Conservation (phyloP, 2,113 vertebrate species). For the Zosterops japonicus region DNA sequence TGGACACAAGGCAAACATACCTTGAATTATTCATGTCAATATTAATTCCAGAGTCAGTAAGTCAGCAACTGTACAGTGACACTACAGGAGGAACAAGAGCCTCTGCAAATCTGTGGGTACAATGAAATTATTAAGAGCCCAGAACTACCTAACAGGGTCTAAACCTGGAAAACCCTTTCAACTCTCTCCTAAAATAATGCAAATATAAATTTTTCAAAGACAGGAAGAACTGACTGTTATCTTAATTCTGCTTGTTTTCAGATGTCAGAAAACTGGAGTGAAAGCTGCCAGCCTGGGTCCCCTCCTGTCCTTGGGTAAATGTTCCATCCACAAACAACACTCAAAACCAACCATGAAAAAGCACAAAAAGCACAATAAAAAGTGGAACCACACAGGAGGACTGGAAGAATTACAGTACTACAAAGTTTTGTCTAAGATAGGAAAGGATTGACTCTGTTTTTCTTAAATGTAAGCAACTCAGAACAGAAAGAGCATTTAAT, state of each 20-base stretch:
- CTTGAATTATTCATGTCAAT: neutral
- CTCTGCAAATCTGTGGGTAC: neutral
- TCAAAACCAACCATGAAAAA: no score
- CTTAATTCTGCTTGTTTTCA: neutral
- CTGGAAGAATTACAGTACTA: neutral
- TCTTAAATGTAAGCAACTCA: neutral
- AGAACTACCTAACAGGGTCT: neutral
- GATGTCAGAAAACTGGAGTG: neutral
- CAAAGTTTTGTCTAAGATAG: neutral
- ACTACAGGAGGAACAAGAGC: neutral
- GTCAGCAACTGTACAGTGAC: neutral
- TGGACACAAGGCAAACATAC: neutral
- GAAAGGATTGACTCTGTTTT: neutral
- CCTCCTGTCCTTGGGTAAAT: no score
- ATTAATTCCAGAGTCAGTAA: neutral
- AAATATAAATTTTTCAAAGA: neutral
- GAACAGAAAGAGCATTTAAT: neutral
- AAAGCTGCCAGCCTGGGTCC: neutral
- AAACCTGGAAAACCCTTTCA: neutral
- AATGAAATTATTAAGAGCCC: neutral
- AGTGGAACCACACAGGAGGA: neutral
- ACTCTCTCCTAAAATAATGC: neutral
- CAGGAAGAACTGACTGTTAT: neutral
- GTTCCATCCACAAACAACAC: neutral
- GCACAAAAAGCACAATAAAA: neutral